Percentiles rank a stretch among this genome's conserved stretches.
Evolutionary conservation across 1,140 invertebrate species (phyloP).

Genomic region (Calliphora vicina): DNA sequence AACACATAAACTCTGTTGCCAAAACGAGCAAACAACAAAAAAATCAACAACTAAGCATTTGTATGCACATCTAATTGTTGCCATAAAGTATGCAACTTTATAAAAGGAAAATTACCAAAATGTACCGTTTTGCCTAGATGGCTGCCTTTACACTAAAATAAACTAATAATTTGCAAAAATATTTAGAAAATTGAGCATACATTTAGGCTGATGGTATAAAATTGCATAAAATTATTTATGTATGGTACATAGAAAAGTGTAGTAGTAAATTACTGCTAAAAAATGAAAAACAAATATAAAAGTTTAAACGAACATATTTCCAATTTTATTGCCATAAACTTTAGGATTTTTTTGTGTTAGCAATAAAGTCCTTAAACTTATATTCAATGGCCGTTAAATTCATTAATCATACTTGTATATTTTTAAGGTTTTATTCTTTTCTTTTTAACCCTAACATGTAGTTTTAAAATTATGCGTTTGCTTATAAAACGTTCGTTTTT

Average conservation of each 20-base stretch:
- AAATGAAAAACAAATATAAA: neutral
- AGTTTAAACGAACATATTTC: neutral
- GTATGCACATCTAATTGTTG: neutral
- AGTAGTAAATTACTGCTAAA: neutral
- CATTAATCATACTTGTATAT: conserved; percentile 11
- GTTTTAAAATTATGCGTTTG: neutral
- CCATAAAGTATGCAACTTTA: neutral
- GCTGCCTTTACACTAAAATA: neutral
- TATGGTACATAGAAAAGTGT: neutral
- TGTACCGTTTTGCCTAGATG: neutral
- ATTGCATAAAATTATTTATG: neutral
- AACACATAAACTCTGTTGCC: no score
- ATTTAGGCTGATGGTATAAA: conserved; percentile 1
- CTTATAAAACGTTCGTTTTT: neutral
- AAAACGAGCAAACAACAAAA: neutral
- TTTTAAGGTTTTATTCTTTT: neutral
- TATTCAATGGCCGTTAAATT: conserved; percentile 10
- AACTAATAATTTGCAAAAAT: neutral
- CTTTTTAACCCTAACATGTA: neutral
- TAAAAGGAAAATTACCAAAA: neutral
- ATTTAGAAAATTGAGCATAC: neutral
- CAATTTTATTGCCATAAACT: neutral
- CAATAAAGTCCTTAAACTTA: conserved; percentile 10
- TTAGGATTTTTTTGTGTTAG: neutral
- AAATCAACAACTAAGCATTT: neutral